Evolutionary conservation across 2,888 invertebrate genomes (phyloP).

Genomic region (Syritta pipiens): DNA sequence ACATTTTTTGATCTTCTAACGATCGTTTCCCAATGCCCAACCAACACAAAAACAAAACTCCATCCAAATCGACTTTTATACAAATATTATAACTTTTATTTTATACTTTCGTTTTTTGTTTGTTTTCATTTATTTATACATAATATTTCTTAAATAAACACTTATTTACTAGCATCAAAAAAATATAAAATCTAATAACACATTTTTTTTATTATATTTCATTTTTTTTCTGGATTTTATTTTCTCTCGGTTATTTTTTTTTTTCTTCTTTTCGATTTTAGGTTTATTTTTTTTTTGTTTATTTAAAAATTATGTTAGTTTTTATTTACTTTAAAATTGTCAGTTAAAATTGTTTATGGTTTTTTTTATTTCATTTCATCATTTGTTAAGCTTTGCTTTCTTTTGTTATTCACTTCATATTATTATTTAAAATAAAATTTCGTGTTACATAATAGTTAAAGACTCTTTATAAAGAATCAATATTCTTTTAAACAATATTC

Average conservation of each 20-base stretch:
- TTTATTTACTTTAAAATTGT: slow-evolving; percentile 11
- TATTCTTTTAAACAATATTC: slow-evolving; percentile 29
- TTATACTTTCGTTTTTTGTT: slow-evolving; percentile 51
- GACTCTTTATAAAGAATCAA: not conserved
- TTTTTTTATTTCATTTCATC: slow-evolving; percentile 12
- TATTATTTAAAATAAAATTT: not conserved
- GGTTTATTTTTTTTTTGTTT: slow-evolving; percentile 12
- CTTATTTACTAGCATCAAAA: slow-evolving; percentile 70
- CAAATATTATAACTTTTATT: slow-evolving; percentile 69
- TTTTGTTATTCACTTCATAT: slow-evolving; percentile 1
- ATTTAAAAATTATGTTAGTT: slow-evolving; percentile 23
- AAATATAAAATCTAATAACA: slow-evolving; percentile 71
- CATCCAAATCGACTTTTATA: slow-evolving; percentile 46
- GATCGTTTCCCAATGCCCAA: not conserved
- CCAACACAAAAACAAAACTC: not conserved
- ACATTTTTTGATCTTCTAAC: too few relatives aligned
- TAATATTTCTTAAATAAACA: slow-evolving; percentile 68
- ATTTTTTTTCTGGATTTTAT: slow-evolving; percentile 31
- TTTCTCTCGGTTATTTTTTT: slow-evolving; percentile 25
- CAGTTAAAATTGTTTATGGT: slow-evolving; percentile 1
- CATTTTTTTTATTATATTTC: slow-evolving; percentile 53
- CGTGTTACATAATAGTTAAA: slow-evolving; percentile 1
- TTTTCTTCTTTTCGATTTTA: slow-evolving; percentile 32
- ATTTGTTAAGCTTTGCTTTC: slow-evolving; percentile 60
- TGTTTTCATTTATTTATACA: slow-evolving; percentile 57